phyloP scores from a whole-genome alignment of 2,888 invertebrate species.

The Caenorhabditis uteleia region DNA sequence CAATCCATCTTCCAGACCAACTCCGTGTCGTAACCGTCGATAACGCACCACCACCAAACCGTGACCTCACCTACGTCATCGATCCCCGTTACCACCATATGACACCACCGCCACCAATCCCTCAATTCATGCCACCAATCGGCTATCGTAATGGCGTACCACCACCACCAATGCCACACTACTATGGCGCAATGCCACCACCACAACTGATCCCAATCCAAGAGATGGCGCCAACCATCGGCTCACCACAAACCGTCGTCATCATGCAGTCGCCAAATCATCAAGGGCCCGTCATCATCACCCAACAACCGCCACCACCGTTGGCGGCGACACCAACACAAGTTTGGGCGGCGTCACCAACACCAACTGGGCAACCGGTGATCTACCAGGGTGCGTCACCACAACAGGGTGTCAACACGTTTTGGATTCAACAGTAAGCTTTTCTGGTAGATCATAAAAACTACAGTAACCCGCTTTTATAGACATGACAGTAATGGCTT shows the following conservation, averaged over 20 bases:
- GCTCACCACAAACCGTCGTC: conserved; percentile 8
- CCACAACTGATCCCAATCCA: neutral
- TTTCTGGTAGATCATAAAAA: neutral
- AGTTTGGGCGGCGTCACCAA: conserved; percentile 13
- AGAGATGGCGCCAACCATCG: conserved; percentile 11
- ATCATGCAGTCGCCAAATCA: conserved; percentile 32
- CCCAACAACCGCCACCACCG: conserved; percentile 11
- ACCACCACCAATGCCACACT: neutral
- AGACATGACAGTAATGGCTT: no score
- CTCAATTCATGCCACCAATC: no score
- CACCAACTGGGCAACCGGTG: conserved; percentile 31
- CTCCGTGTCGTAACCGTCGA: neutral
- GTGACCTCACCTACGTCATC: no score
- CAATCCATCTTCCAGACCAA: no score
- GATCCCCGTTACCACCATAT: neutral
- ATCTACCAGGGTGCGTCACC: conserved; percentile 25
- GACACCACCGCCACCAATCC: neutral
- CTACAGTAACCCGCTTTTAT: no score
- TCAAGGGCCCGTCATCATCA: no score
- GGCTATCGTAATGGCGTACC: no score
- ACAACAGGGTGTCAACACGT: conserved; percentile 16
- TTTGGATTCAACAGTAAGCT: conserved; percentile 32
- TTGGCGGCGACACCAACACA: conserved; percentile 11
- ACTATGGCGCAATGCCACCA: neutral
- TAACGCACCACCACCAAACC: no score